Conservation (phyloP, 2,888 invertebrate species). For the Amblyteles armatorius region DNA sequence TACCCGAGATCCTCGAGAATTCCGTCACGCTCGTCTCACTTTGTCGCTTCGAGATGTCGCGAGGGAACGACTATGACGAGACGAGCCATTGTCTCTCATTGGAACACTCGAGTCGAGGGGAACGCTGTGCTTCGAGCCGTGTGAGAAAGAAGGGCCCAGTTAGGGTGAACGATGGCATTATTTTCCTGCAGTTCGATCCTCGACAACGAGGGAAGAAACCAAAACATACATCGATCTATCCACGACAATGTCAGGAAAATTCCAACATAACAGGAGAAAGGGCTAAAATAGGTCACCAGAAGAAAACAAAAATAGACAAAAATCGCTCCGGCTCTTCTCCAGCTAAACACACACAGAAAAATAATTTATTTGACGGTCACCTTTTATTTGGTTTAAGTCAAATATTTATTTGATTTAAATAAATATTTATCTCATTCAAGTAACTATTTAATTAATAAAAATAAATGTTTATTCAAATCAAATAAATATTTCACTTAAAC, state of each 20-base stretch:
- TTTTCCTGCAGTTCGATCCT: conserved; percentile 3
- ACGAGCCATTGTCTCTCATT: conserved; percentile 29
- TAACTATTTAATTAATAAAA: too few species aligned
- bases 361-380: too few species aligned
- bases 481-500: too few species aligned
- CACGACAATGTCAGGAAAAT: too few species aligned
- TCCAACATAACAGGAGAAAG: too few species aligned
- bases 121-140: not conserved
- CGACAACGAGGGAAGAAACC: not conserved
- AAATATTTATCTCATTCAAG: too few species aligned
- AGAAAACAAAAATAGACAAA: not conserved
- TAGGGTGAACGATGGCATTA: conserved; percentile 29
- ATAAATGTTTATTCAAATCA: too few species aligned
- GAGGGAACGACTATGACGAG: conserved; percentile 57
- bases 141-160: conserved; percentile 7
- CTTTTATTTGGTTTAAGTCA: too few species aligned
- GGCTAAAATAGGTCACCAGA: not conserved
- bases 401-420: too few species aligned
- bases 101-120: conserved; percentile 35
- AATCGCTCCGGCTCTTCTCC: not conserved
- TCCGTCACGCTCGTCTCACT: conserved; percentile 37
- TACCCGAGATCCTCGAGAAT: conserved; percentile 58
- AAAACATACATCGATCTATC: too few species aligned
- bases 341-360: too few species aligned
- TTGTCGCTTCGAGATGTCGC: conserved; percentile 63